Evolutionary conservation across 2,797 vertebrate genomes (phyloP).

Genomic region (Acanthopagrus latus): DNA sequence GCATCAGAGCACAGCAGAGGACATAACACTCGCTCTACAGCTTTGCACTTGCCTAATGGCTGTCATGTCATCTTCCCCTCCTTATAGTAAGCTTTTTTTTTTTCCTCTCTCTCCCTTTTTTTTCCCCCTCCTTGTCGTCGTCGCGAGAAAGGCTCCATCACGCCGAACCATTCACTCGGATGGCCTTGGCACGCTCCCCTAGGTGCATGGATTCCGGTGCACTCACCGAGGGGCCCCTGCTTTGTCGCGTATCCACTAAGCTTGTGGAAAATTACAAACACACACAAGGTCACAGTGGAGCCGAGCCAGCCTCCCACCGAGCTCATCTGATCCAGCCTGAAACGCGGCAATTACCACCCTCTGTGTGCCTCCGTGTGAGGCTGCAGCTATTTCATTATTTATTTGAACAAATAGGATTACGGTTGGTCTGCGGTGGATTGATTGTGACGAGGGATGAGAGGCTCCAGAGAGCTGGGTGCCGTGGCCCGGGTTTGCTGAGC

Average conservation of each 20-base stretch:
- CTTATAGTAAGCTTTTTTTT: constrained; percentile 20
- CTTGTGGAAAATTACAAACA: constrained; percentile 85
- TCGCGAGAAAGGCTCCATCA: constrained; percentile 41
- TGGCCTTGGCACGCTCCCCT: constrained; percentile 59
- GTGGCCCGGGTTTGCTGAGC: constrained; percentile 55
- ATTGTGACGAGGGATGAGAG: constrained; percentile 80
- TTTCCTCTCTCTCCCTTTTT: neutral
- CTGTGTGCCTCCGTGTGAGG: constrained; percentile 70
- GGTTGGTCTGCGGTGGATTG: constrained; percentile 76
- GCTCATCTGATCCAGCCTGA: constrained; percentile 84
- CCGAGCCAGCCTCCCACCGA: constrained; percentile 79
- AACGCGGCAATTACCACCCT: constrained; percentile 83
- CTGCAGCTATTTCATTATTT: constrained; percentile 84
- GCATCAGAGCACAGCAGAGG: constrained; percentile 57
- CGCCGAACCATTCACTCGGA: constrained; percentile 38
- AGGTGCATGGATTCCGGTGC: constrained; percentile 61
- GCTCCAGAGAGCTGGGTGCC: constrained; percentile 59
- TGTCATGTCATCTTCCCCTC: constrained; percentile 61
- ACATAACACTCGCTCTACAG: constrained; percentile 55
- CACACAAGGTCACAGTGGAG: constrained; percentile 83
- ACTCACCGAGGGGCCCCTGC: constrained; percentile 66
- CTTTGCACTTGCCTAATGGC: constrained; percentile 56
- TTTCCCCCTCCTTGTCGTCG: neutral
- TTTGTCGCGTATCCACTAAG: constrained; percentile 76
- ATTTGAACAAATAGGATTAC: constrained; percentile 86